A percentile compares a stretch with the other conserved stretches of the same genome.
Conservation (phyloP, 1,140 invertebrate genomes). For the Asobara japonica region DNA sequence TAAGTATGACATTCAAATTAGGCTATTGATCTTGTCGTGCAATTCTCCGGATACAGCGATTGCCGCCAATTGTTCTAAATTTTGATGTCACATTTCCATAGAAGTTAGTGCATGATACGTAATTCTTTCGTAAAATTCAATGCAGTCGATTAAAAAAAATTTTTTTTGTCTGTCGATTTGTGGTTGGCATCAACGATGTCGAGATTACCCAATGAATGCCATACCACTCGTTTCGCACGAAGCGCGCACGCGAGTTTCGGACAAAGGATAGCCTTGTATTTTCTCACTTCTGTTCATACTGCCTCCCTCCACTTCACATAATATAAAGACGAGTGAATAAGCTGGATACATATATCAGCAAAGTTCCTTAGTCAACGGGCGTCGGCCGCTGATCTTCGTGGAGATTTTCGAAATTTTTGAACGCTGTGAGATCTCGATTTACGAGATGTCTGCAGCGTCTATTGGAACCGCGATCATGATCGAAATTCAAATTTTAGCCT, state of each 20-base stretch:
- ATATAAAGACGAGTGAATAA: background rate
- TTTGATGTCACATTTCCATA: no score
- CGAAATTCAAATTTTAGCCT: no score
- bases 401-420: no score
- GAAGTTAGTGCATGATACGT: no score
- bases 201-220: conserved; percentile 27
- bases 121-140: conserved; percentile 13
- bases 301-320: background rate
- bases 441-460: no score
- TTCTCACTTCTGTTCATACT: conserved; percentile 2
- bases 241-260: conserved; percentile 37
- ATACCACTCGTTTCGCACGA: conserved; percentile 25
- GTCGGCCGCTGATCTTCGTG: no score
- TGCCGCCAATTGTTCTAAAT: no score
- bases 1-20: no score
- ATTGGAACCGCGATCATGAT: no score
- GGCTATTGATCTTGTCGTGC: no score
- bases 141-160: background rate
- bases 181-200: background rate
- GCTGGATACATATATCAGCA: background rate
- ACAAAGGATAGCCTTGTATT: conserved; percentile 42
- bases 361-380: background rate
- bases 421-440: no score
- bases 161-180: conserved; percentile 10
- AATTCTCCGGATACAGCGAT: no score